Base-by-base conservation (phyloP, 2,888 invertebrate species). In the Parnassius mnemosyne region DNA sequence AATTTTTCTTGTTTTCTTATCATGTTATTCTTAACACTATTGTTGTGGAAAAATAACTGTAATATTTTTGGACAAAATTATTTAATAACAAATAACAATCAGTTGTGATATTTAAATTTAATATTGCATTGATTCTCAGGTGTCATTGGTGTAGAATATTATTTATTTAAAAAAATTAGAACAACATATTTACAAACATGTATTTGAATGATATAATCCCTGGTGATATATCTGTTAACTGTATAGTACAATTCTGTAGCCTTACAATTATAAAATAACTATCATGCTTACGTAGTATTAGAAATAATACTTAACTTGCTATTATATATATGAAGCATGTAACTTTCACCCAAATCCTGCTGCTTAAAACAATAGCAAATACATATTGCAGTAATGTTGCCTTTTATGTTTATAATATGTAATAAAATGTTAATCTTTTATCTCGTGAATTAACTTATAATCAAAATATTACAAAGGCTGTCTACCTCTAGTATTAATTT, bases 191-290 rank as follows among this genome's bases (percentile, higher is more conserved):
- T 44, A 52, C 10, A 13, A 42, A 3, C 34, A 34, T 34, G 7
- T 34, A 34, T 34, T 34, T 34, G 34, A 34, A 34, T 34, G 34
- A 34, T 25, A 66, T 67, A 60, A 57, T 65, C 54, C 63, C 65
- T 67, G 66, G 65, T 54, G 50, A 66, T 64, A 55, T 57, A 67
- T 76, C 2, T 11, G 13, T 77, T 73, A 69, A 85, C 84, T 84
- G 84, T 84, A 87, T 12, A 53, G 87, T 89, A 89, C 89, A 89
- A 89, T 77, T 76, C 69, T 76, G 71, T 84, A 87, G 89, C 89
- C 87, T 89, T 89, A 84, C 67, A 20, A 79, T 81, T 76, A 78
- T 83, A 59, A 71, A 72, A 80, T 80, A 79, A 79, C 76, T 66
- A 70, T 57, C 46, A 59, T 66, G 60, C 66, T 65, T 60, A 49